Base-by-base conservation (phyloP, 2,797 vertebrate genomes). In the Hoplostethus atlanticus region DNA sequence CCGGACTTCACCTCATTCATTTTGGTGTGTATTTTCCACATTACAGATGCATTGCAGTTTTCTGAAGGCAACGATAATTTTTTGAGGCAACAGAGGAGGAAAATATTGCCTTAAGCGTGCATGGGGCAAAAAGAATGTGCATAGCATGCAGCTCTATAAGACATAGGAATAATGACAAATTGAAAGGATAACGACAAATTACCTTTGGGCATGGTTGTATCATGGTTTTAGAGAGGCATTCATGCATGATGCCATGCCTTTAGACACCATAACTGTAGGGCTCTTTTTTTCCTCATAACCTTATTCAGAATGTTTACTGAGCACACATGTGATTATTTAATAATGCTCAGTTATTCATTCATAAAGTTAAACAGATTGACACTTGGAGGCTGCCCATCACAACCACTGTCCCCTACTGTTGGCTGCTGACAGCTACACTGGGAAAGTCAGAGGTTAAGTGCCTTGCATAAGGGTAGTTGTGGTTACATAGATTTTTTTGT, bases 1-100 rank as follows among this genome's bases (percentile, higher is more conserved):
- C 62, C n/a, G 21, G 48, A 68, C 54, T 72, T 4, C 21, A 59
- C 12, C 34, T 65, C 63, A 73, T 69, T 61, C 64, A 72, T 76
- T 46, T 30, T 30, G 4, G 7, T 67, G 31, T 55, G 36, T 31
- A n/a, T 77, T 61, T 50, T 63, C 30, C 38, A 48, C 48, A 2
- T 12, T 48, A 8, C 44, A 70, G 42, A 31, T 56, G 48, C 59
- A 28, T 70, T 47, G 42, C 42, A 52, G 4, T 13, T 11, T 54
- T 64, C 47, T 70, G 16, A 64, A 57, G 63, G 6, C 8, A 31
- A 9, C 58, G 17, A 48, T 55, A 34, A 3, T 13, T 71, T 77
- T 55, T 64, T 52, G 5, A 52, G 31, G 42, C 69, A 10, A 6
- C 46, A 50, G 3, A 4, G 15, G 42, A 38, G 21, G 51, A 31